phyloP scores from a whole-genome alignment of 2,113 vertebrate species.

The Hemichromis elongatus region DNA sequence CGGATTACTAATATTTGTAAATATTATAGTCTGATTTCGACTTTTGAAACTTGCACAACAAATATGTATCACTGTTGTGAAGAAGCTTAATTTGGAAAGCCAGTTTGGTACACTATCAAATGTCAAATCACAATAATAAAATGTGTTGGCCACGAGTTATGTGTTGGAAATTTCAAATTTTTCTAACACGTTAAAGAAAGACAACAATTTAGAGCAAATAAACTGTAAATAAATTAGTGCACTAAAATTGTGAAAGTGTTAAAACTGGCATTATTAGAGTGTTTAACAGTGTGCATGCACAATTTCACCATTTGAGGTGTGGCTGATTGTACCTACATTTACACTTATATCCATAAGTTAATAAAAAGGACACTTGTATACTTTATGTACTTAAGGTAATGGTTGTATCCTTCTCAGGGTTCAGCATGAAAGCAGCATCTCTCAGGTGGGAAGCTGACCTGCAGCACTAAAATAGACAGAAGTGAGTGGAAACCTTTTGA shows the following conservation, averaged over 20 bases:
- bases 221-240: not conserved
- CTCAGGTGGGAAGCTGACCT: constrained; percentile 39
- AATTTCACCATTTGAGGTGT: not conserved
- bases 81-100: not conserved
- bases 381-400: not conserved
- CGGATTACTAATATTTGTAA: not conserved
- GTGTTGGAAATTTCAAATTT: not conserved
- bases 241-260: not conserved
- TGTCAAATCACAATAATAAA: not conserved
- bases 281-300: not conserved
- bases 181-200: not conserved
- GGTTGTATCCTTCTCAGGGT: constrained; percentile 13
- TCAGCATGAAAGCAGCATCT: constrained; percentile 47
- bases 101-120: not conserved
- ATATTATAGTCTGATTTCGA: not conserved
- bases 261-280: not conserved
- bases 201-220: not conserved
- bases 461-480: constrained; percentile 50
- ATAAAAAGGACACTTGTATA: not conserved
- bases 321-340: not conserved
- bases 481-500: constrained; percentile 27
- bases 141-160: not conserved
- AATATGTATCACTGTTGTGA: not conserved
- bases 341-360: not conserved
- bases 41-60: not conserved